These are phyloP conservation scores for Intellagama lesueurii DNA, from an alignment of 2,797 vertebrate genomes.

Conservation along the genomic window DNA sequence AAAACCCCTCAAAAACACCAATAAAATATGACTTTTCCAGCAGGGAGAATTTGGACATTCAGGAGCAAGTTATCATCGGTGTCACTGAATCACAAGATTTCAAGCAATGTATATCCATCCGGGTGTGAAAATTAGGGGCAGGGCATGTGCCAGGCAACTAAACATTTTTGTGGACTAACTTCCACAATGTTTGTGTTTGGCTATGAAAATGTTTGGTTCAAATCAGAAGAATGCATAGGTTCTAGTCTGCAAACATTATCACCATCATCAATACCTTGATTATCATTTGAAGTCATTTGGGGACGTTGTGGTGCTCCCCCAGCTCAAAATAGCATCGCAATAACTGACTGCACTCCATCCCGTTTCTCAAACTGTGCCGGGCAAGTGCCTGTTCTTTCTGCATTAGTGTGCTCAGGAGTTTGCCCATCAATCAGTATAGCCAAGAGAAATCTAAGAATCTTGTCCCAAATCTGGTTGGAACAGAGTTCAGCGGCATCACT, in stretches of 20 bases:
- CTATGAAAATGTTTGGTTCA: background rate
- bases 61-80: background rate
- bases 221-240: background rate
- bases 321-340: background rate
- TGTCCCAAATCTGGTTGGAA: too few relatives aligned
- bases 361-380: background rate
- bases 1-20: too few relatives aligned
- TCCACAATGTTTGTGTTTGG: too few relatives aligned
- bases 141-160: background rate
- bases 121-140: background rate
- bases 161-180: too few relatives aligned
- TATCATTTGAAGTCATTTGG: background rate
- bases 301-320: background rate
- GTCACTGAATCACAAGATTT: background rate
- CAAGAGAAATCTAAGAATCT: background rate
- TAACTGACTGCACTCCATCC: background rate
- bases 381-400: background rate
- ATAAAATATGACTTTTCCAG: background rate
- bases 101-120: background rate
- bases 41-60: background rate
- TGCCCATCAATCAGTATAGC: too few relatives aligned
- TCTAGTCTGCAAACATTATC: background rate
- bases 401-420: background rate
- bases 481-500: too few relatives aligned
- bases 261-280: background rate